Base-by-base conservation (phyloP, 2,888 invertebrate genomes). In the Cephonodes hylas region DNA sequence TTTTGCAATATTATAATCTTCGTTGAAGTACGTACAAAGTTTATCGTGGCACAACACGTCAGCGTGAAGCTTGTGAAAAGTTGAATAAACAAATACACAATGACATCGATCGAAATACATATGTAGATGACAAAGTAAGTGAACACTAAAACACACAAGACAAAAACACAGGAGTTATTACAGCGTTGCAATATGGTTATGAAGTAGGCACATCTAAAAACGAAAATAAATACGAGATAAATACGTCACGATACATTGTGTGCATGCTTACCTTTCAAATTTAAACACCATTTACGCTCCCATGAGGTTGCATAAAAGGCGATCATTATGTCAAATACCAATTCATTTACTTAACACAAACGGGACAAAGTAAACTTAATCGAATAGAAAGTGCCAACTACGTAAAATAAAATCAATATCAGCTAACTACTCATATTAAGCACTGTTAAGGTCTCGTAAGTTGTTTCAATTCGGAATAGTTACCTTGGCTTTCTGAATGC, bases 401-500 rank as follows among this genome's bases (percentile, higher is more conserved):
- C 89, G 67, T 84, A 83, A 89, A 89, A 86, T 77, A 88, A 89
- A 90, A 85, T 78, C 81, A 85, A 83, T 81, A 73, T 83, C n/a
- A 75, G 74, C 91, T 90, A 92, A 87, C 91, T 91, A 91, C 91
- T 74, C 83, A 81, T 82, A 69, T 48, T 27, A 89, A 88, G 91
- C 89, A 79, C 71, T 70, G 69, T 77, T 80, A 65, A 73, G 70
- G 69, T 27, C 61, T 22, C 20, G 61, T 63, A 38, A 18, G 58
- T 42, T 48, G 27, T 18, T n/a, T 60, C 23, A 45, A 13, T 58
- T 53, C 10, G 27, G 46, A 23, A 71, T 77, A 13, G 23, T 66
- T 93, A 96, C 96, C 96, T 96, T 96, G 96, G 83, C 96, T 96
- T 84, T 96, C 96, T 2, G 96, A 96, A 88, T 96, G 96, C 13